phyloP scores from a whole-genome alignment of 1,140 invertebrate genomes.

The Galendromus occidentalis region DNA sequence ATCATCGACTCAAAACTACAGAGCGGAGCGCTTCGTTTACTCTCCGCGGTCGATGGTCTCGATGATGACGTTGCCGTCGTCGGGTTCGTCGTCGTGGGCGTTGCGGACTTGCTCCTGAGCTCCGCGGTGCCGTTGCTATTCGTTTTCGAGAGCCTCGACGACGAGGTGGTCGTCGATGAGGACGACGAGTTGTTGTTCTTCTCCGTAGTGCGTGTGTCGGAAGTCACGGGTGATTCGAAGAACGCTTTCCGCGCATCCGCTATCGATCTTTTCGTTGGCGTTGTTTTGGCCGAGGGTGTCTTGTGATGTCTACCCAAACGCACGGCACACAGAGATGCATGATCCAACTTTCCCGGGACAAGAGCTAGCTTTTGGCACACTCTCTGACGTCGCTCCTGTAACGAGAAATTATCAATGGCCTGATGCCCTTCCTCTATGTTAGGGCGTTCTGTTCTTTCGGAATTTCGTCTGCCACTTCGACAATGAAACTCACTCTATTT shows the following conservation, averaged over 20 bases:
- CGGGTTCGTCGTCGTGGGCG: not conserved
- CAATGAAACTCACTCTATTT: not conserved
- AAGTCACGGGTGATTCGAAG: constrained; percentile 3
- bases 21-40: not conserved
- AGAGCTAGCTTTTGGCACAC: constrained; percentile 47
- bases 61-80: not conserved
- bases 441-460: too few relatives aligned
- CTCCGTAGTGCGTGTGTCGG: not conserved
- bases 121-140: not conserved
- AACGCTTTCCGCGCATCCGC: not conserved
- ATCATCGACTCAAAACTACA: not conserved
- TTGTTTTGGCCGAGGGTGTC: not conserved
- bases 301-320: not conserved
- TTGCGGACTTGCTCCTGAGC: not conserved
- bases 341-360: constrained; percentile 78
- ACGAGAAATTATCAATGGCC: not conserved
- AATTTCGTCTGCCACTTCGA: too few relatives aligned
- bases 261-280: not conserved
- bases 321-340: constrained; percentile 44
- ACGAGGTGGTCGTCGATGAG: not conserved
- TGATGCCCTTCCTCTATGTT: too few relatives aligned
- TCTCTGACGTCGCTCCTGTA: constrained; percentile 40
- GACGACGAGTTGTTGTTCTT: not conserved
- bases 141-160: not conserved
- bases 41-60: not conserved